These are phyloP conservation scores for Peromyscus californicus DNA, from an alignment of 2,113 vertebrate genomes.

Conservation along the genomic window DNA sequence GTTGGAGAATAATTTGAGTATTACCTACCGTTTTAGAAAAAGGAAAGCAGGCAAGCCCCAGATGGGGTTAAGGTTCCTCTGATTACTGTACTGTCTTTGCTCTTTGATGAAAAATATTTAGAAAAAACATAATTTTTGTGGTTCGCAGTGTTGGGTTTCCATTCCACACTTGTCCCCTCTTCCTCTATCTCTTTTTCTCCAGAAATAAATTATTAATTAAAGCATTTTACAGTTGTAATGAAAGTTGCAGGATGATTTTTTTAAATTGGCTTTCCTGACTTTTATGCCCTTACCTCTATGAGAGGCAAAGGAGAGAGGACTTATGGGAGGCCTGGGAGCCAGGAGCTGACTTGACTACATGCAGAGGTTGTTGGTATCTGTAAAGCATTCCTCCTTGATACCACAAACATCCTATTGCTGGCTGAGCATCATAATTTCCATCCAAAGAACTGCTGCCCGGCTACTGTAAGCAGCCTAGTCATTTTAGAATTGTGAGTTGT, in stretches of 20 bases:
- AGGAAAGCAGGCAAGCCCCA: background rate
- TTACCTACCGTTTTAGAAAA: background rate
- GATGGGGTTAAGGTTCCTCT: background rate
- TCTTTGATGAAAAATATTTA: background rate
- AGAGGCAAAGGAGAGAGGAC: background rate
- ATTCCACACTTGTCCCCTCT: background rate
- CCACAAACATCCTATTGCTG: background rate
- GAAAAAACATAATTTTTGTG: background rate
- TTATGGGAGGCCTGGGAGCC: background rate
- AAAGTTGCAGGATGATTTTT: constrained; percentile 36
- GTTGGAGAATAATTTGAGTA: background rate
- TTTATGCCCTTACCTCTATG: background rate
- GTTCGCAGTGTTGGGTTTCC: background rate
- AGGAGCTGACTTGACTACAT: background rate
- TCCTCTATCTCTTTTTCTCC: background rate
- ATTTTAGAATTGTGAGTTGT: background rate
- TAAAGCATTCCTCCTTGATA: background rate
- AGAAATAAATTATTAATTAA: constrained; percentile 46
- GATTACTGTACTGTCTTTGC: background rate
- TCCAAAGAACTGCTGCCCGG: background rate
- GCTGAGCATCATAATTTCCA: background rate
- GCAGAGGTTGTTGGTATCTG: background rate
- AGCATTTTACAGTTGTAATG: constrained; percentile 26
- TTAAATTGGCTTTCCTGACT: background rate
- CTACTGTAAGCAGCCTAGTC: background rate